Conservation (phyloP, 2,888 invertebrate species). For the Halictus quadricinctus region DNA sequence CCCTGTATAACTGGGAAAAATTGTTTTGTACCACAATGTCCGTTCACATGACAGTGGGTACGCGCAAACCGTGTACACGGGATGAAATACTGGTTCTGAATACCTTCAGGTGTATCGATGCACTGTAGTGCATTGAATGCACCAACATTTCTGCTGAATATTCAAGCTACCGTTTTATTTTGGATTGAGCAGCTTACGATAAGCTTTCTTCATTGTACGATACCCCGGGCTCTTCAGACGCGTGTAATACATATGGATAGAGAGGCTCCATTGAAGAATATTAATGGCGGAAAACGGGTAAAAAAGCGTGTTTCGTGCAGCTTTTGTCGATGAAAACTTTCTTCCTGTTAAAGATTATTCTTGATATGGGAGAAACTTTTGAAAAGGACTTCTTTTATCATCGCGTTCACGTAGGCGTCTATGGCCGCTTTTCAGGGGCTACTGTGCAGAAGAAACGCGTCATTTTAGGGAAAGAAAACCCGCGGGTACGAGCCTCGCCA, state of each 20-base stretch:
- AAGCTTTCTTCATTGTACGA: slow-evolving; percentile 17
- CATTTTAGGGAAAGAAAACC: slow-evolving; percentile 4
- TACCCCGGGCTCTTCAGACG: slow-evolving; percentile 3
- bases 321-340: slow-evolving; percentile 12
- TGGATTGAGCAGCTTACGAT: slow-evolving; percentile 16
- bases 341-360: slow-evolving; percentile 8
- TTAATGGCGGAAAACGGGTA: slow-evolving; percentile 12
- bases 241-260: slow-evolving; percentile 12
- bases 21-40: not conserved
- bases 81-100: slow-evolving; percentile 1
- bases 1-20: not conserved
- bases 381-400: slow-evolving; percentile 7
- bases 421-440: not conserved
- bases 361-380: slow-evolving; percentile 10
- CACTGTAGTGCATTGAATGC: not conserved
- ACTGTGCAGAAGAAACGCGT: not conserved
- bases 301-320: slow-evolving; percentile 12
- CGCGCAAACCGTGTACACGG: not conserved
- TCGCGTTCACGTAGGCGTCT: not conserved
- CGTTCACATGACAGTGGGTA: not conserved
- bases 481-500: not conserved
- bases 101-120: slow-evolving; percentile 12
- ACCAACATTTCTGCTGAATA: not conserved
- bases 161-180: slow-evolving; percentile 11
- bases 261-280: slow-evolving; percentile 5